Conservation (phyloP, 2,888 invertebrate species). For the Panzeria rudis region DNA sequence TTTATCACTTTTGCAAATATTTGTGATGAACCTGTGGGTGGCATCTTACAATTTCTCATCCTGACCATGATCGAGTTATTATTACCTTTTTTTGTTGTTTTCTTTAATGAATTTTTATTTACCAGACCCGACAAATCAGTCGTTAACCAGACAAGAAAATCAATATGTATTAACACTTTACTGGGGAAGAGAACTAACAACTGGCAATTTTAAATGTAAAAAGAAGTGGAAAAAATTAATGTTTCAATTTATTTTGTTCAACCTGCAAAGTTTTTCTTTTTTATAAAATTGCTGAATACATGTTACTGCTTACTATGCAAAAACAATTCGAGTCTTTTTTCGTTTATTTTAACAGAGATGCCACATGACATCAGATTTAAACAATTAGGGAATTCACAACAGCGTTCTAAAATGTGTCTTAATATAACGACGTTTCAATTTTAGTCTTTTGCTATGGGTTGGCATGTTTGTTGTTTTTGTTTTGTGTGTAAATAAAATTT, state of each 20-base stretch:
- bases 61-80: slow-evolving; percentile 2
- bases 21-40: background rate
- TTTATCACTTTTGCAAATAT: slow-evolving; percentile 10
- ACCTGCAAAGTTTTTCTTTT: background rate
- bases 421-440: too few relatives aligned
- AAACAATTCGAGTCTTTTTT: too few relatives aligned
- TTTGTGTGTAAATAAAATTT: too few relatives aligned
- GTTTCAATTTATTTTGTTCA: background rate
- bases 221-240: background rate
- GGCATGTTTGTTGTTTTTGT: too few relatives aligned
- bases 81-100: background rate
- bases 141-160: slow-evolving; percentile 31
- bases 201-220: slow-evolving; percentile 1
- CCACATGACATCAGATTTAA: too few relatives aligned
- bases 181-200: background rate
- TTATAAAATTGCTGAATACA: slow-evolving; percentile 9
- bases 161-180: slow-evolving; percentile 39
- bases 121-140: background rate
- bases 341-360: too few relatives aligned
- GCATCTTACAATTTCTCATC: slow-evolving; percentile 8
- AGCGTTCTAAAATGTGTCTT: too few relatives aligned
- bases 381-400: too few relatives aligned
- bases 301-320: too few relatives aligned
- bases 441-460: too few relatives aligned
- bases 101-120: background rate